Conservation (phyloP, 1,140 invertebrate genomes). For the Pemphigus obesinymphae region DNA sequence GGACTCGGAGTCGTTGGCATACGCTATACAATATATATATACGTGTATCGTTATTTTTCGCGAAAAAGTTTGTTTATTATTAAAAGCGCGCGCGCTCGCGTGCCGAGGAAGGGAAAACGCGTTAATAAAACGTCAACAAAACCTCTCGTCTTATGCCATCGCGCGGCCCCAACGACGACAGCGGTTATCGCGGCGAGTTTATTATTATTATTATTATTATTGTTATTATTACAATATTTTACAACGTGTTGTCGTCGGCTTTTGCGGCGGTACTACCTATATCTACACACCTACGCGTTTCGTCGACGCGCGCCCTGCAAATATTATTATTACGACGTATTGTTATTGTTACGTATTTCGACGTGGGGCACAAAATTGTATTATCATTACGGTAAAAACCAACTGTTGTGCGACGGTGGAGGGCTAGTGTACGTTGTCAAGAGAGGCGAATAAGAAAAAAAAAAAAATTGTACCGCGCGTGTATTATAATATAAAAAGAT, state of each 20-base stretch:
- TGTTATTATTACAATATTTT: constrained; percentile 13
- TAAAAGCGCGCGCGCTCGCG: not conserved
- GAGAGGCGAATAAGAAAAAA: not conserved
- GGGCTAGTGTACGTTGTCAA: not conserved
- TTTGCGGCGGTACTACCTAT: not conserved
- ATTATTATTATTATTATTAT: constrained; percentile 15
- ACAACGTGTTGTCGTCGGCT: not conserved
- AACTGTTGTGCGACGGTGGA: not conserved
- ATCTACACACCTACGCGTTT: too few relatives aligned
- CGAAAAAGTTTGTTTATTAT: not conserved
- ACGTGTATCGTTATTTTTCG: constrained; percentile 12
- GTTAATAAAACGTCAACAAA: constrained; percentile 28
- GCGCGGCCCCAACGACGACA: not conserved
- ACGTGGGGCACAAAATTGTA: not conserved
- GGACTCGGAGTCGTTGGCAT: not conserved
- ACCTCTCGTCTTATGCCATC: not conserved
- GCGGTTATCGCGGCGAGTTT: constrained; percentile 2
- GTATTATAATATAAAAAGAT: constrained; percentile 14
- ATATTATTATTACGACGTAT: constrained; percentile 13
- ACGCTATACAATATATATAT: too few relatives aligned
- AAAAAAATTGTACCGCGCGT: not conserved
- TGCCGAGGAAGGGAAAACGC: too few relatives aligned
- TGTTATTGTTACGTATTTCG: constrained; percentile 29
- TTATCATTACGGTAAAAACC: constrained; percentile 21
- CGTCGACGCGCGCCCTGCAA: not conserved